Evolutionary conservation across 2,797 vertebrate genomes (phyloP), one percentile per base, ranked within the genome.

Genomic region (Gadopsis bispinosus): DNA sequence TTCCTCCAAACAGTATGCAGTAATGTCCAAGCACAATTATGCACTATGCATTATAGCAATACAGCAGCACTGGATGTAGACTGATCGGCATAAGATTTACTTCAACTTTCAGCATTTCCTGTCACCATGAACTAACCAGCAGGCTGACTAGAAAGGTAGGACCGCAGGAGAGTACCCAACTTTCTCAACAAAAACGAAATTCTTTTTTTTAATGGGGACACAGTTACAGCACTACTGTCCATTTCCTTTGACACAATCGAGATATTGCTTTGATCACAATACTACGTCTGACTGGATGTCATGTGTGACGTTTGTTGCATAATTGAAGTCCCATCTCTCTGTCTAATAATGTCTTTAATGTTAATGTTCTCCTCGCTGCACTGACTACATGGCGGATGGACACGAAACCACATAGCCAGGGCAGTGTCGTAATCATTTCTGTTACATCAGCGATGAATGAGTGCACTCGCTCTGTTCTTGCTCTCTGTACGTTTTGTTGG

Each of bases 11-110:
- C 75, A 83, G 61, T 78, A 87, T 82, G 81, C 80, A 87, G 83
- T 89, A 87, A 73, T 85, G 84, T 88, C 89, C 82, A 94, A 91
- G 94, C 92, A 95, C 94, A 95, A 91, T 83, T 80, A 88, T 69
- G 79, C 75, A 88, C 80, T 79, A 87, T 83, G 84, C 82, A 88
- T 87, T 77, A 58, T 67, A 92, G 90, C 91, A 94, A 92, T 92
- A 92, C 82, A 86, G 60, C 60, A 60, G 45, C 59, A 73, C 39
- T 5, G 31, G 72, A 79, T 50, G 12, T 48, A 31, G 80, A 47
- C 39, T 47, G 79, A 85, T 83, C 59, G 26, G 66, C 79, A 67
- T 39, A 33, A 58, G 26, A 75, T 62, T 80, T 5, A 43, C 0
- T 20, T 29, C 12, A 67, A 77, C 63, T 58, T 77, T 69, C 8